A percentile compares a stretch with the other conserved stretches of the same genome.
These are phyloP conservation scores for Chrysolina oricalcia DNA, from an alignment of 2,888 invertebrate species.

Conservation along the genomic window DNA sequence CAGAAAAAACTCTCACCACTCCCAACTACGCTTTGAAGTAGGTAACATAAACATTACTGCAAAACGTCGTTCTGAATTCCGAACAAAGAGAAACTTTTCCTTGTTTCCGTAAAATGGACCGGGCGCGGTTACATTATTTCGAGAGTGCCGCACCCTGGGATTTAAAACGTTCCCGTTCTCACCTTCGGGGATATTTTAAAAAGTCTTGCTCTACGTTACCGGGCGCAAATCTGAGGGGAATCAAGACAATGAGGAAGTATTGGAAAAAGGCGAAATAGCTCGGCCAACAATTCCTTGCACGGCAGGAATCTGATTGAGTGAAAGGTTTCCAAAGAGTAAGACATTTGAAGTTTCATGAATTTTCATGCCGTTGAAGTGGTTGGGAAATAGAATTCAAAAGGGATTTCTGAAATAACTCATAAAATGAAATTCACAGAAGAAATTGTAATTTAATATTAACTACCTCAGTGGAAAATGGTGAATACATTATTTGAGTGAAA, in stretches of 20 bases:
- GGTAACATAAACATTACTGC: slow-evolving; percentile 33
- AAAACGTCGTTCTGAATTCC: slow-evolving; percentile 33
- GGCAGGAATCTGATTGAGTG: neutral
- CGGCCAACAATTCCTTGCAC: neutral
- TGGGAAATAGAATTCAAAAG: too few species aligned
- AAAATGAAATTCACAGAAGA: too few species aligned
- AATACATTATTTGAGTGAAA: too few species aligned
- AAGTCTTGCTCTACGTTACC: slow-evolving; percentile 1
- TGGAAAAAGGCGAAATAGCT: neutral
- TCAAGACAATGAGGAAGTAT: slow-evolving; percentile 7
- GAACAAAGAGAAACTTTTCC: slow-evolving; percentile 31
- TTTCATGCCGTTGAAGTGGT: too few species aligned
- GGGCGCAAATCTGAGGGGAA: neutral
- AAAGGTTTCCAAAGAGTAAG: neutral
- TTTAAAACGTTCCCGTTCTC: slow-evolving; percentile 27
- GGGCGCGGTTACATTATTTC: slow-evolving; percentile 46
- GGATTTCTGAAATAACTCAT: too few species aligned
- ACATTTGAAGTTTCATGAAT: too few species aligned
- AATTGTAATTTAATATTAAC: too few species aligned
- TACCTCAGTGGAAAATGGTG: too few species aligned
- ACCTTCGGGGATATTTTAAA: slow-evolving; percentile 30
- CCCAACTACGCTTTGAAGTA: neutral
- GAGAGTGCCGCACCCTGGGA: slow-evolving; percentile 37
- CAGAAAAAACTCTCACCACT: slow-evolving; percentile 1
- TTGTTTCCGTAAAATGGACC: slow-evolving; percentile 37